Base-by-base conservation (phyloP, 2,888 invertebrate genomes). In the Drosophila colorata region DNA sequence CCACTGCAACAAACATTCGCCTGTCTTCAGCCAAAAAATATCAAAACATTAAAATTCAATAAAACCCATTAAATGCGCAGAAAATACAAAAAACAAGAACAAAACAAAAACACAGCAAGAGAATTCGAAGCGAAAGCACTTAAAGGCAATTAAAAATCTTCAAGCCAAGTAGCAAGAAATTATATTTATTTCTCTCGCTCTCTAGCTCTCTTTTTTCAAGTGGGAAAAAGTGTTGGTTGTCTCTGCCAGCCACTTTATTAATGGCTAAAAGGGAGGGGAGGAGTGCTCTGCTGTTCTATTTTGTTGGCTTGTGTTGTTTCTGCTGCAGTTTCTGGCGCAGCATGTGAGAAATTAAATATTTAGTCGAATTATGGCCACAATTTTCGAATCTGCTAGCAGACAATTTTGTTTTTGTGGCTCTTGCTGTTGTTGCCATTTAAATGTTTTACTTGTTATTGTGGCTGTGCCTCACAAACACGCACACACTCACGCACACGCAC, bases 21-120 rank as follows among this genome's bases (percentile, higher is more conserved):
- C 23, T 68, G 65, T 68, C 69, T 64, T 46, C 20, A 43, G 59
- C 37, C 55, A 18, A 71, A 73, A 70, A 80, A 79, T 84, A 86
- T 86, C 84, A 85, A 85, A 83, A 86, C 84, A 85, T 86, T 85
- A 84, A 85, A 86, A 85, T 85, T 85, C 84, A 85, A 85, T 85
- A 85, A 85, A 85, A 86, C 70, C 84, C 82, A 85, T 85, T 84
- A 81, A 73, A 74, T 72, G 70, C 65, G 56, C 41, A 49, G 33
- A 59, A 60, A 82, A 68, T 66, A 68, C 65, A 70, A 63, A 59
- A 52, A 60, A 60, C 44, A 64, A 28, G 18, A 9, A 44, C 11
- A 49, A 52, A 51, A 56, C 37, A 51, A 46, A 55, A 37, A 56
- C 18, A 71, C 13, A 57, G 40, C n/a, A 58, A 41, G 43, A 48